Base-by-base conservation (phyloP, 2,113 vertebrate genomes). In the Platysteira castanea region DNA sequence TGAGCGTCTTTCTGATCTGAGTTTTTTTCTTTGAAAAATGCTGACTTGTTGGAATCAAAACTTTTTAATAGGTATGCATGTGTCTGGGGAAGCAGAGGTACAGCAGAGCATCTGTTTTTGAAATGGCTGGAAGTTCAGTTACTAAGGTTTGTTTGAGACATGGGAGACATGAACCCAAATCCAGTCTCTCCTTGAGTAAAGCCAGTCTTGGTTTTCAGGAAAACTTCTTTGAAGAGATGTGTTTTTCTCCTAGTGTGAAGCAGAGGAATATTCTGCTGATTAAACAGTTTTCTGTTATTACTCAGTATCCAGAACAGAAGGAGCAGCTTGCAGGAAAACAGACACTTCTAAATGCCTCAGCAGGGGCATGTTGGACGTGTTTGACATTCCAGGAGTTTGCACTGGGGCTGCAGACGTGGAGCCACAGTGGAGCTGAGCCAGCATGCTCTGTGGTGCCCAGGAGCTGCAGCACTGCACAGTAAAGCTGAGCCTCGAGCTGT, bases 11-110 rank as follows among this genome's bases (percentile, higher is more conserved):
- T 90, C n/a, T 87, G 54, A 70, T 74, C 53, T 59, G 28, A 75
- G 3, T 19, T 69, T 50, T 53, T 65, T 70, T n/a, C 52, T 76
- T 86, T 65, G 26, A 31, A 84, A 95, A 90, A 70, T 13, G 16
- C 37, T 93, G 86, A 70, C 37, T 75, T 81, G 41, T 30, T 88
- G 35, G 60, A 84, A 84, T 70, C 6, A 79, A 83, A 83, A 22
- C 22, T 52, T 87, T 79, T 63, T 50, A 57, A 76, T 73, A 59
- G 53, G 41, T 46, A 14, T 61, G 7, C 22, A 1, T 33, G 31
- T 65, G 31, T 76, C 74, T 93, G 53, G 17, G 46, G n/a, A 91
- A 90, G 70, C 30, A 71, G 84, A 79, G 42, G 67, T 77, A 49
- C 42, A 52, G 53, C 37, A 68, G 37, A 77, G 6, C 23, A 79